These are phyloP conservation scores for Dione juno DNA, from an alignment of 2,888 invertebrate genomes.

Conservation along the genomic window DNA sequence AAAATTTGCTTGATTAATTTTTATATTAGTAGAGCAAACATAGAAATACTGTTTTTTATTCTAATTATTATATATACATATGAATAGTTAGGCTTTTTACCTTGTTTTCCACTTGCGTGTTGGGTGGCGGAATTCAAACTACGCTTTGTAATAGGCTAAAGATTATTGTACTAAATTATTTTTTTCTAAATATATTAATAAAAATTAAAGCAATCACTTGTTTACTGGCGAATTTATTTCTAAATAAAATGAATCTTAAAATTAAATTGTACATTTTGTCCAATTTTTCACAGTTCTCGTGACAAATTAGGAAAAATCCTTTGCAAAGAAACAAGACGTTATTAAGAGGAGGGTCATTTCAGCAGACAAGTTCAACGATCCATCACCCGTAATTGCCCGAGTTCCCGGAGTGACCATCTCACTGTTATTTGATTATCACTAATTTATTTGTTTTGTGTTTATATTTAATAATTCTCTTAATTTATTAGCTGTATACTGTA, in stretches of 20 bases:
- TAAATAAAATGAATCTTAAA: slow-evolving; percentile 15
- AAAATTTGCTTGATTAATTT: no score
- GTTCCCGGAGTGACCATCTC: slow-evolving; percentile 27
- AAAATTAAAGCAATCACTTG: background rate
- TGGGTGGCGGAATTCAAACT: no score
- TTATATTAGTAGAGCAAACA: no score
- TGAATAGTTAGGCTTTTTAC: no score
- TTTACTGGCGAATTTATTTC: background rate
- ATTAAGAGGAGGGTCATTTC: slow-evolving; percentile 44
- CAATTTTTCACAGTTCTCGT: slow-evolving; percentile 42
- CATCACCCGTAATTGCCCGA: slow-evolving; percentile 41
- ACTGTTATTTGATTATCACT: slow-evolving; percentile 36
- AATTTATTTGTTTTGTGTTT: slow-evolving; percentile 31
- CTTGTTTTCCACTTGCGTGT: no score
- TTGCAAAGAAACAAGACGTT: slow-evolving; percentile 65
- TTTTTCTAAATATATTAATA: no score
- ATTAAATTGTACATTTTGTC: slow-evolving; percentile 25
- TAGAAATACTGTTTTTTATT: no score
- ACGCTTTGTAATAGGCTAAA: no score
- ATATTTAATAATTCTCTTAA: background rate
- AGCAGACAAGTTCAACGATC: slow-evolving; percentile 41
- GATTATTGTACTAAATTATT: no score
- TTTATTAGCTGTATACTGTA: no score
- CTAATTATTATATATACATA: no score
- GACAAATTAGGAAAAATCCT: slow-evolving; percentile 67